phyloP scores from a whole-genome alignment of 2,888 invertebrate species.

The Aproaerema taeniolella region DNA sequence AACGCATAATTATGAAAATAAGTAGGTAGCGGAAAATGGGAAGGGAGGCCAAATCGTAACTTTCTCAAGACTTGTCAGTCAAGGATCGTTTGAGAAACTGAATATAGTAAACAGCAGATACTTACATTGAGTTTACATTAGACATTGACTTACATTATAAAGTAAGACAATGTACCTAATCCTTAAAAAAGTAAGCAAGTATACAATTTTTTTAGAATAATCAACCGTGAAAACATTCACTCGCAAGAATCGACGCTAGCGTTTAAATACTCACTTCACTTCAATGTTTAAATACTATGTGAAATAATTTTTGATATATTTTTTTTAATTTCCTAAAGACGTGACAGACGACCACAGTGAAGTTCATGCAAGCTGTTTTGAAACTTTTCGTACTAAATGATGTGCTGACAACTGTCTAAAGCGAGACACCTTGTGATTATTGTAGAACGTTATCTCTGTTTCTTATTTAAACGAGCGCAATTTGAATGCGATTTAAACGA shows the following conservation, averaged over 20 bases:
- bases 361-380: conserved; percentile 1
- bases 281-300: too few relatives aligned
- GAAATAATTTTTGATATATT: conserved; percentile 32
- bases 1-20: conserved; percentile 14
- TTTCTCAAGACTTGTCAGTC: conserved; percentile 59
- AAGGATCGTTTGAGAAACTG: conserved; percentile 44
- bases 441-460: background rate
- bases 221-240: conserved; percentile 52
- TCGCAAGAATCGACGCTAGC: conserved; percentile 50
- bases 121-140: conserved; percentile 59
- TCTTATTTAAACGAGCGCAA: too few relatives aligned
- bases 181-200: conserved; percentile 26
- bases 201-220: conserved; percentile 41
- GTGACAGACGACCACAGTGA: background rate
- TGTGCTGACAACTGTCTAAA: too few relatives aligned
- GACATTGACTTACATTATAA: conserved; percentile 68
- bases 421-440: background rate
- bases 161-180: conserved; percentile 55
- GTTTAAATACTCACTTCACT: too few relatives aligned
- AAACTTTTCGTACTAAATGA: too few relatives aligned
- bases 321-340: conserved; percentile 1
- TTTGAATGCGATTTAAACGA: too few relatives aligned
- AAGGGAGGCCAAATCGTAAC: conserved; percentile 36
- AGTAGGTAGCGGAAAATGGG: conserved; percentile 2
- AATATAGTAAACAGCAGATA: conserved; percentile 29